Evolutionary conservation across 23 tunicate genomes (phyloP).

Genomic region (Oikopleura vanhoeffeni): DNA sequence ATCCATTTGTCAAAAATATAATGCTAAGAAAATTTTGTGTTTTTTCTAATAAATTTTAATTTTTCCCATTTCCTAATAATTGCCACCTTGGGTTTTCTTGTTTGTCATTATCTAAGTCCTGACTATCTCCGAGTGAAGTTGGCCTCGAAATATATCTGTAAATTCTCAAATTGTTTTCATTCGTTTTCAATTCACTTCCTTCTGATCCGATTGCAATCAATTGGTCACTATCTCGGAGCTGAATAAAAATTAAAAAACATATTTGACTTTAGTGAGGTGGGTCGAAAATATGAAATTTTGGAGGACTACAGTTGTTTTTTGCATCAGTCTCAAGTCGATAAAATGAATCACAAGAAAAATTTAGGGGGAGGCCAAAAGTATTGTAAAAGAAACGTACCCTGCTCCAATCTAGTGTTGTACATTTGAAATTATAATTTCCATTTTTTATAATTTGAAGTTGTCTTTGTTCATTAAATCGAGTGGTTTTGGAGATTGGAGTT

Average conservation of each 20-base stretch:
- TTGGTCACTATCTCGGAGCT: neutral
- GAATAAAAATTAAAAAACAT: neutral
- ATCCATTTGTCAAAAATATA: no score
- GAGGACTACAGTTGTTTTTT: no score
- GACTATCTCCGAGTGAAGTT: neutral
- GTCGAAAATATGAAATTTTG: neutral
- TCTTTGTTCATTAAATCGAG: neutral
- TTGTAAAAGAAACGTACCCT: no score
- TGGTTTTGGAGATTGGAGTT: neutral
- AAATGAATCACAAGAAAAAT: neutral
- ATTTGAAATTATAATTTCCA: neutral
- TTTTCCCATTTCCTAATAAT: neutral
- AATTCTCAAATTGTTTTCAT: neutral
- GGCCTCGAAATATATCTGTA: neutral
- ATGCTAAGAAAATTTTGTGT: no score
- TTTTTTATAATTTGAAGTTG: neutral
- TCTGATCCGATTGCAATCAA: slow-evolving; percentile 5
- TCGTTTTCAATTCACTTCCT: neutral
- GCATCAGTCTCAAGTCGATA: no score
- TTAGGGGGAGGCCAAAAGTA: neutral
- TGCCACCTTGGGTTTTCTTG: neutral
- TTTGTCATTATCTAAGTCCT: neutral
- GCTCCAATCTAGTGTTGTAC: neutral
- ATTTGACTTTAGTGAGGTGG: neutral
- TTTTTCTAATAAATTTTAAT: neutral